Evolutionary conservation across 2,888 invertebrate genomes (phyloP), one percentile per base, ranked within the genome.

Genomic region (Spodoptera picta): DNA sequence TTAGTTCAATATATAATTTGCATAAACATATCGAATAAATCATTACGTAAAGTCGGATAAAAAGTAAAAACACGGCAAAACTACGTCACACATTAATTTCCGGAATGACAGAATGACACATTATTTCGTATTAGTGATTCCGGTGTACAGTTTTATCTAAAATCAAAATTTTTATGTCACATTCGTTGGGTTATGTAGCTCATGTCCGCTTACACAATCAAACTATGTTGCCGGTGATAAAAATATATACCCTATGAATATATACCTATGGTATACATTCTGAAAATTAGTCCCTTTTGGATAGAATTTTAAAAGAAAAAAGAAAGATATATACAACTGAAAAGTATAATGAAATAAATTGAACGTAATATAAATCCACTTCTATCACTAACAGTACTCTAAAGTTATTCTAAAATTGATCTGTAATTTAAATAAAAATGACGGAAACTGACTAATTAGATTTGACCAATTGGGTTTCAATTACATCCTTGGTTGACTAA

Each of bases 401-500:
- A 49, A 43, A 36, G 19, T 2, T 11, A 44, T n/a, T 19, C 36
- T 36, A 36, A 36, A 36, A 36, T 9, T 36, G 36, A 36, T 36
- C 36, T 36, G 36, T 7, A 36, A 63, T 41, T 53, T 23, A 14
- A 24, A 45, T 6, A 46, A 45, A 64, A 50, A 60, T 45, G 49
- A 42, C 59, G 75, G 75, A 75, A 44, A 60, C 74, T 68, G 42
- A 27, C 31, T 46, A 45, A 78, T 47, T 58, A 57, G 36, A 45
- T 24, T 14, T n/a, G 12, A 48, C 42, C n/a, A 3, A 53, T 59
- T 52, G 51, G 44, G 31, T 60, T 60, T 53, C 46, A 74, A 69
- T 59, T 51, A 46, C 75, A 69, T 75, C 79, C 76, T 73, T 71
- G 47, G n/a, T 65, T 61, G 51, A 65, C 54, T 47, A 65, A 78